A percentile compares a stretch with the other conserved stretches of the same genome.
Evolutionary conservation across 2,797 vertebrate species (phyloP).

Genomic region (Sciaenops ocellatus): DNA sequence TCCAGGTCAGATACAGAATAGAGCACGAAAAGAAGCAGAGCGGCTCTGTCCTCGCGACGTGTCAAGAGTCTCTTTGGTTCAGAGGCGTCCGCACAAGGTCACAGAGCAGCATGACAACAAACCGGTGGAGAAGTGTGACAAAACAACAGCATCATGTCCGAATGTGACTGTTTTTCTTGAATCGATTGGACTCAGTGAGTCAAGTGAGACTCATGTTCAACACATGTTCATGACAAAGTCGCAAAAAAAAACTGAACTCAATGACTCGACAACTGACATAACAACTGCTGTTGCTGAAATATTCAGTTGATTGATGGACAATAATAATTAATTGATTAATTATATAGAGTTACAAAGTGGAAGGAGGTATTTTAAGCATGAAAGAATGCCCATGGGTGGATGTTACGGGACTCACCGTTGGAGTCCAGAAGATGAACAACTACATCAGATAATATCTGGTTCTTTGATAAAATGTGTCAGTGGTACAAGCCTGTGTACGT

Average conservation of each 20-base stretch:
- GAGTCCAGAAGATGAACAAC: background rate
- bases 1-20: conserved; percentile 58
- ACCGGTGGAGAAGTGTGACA: background rate
- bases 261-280: background rate
- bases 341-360: background rate
- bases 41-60: background rate
- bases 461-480: background rate
- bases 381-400: background rate
- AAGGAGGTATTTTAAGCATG: background rate
- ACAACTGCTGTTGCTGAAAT: background rate
- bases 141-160: background rate
- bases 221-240: background rate
- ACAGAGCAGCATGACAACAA: background rate
- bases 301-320: background rate
- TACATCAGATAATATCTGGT: background rate
- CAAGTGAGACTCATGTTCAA: background rate
- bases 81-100: conserved; percentile 4
- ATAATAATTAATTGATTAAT: background rate
- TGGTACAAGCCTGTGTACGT: too few relatives aligned
- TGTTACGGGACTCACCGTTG: background rate
- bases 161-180: background rate
- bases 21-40: background rate
- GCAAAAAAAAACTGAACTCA: background rate
- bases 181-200: background rate
- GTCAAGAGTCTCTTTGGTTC: background rate